Conservation (phyloP, 1,140 invertebrate genomes). For the Aphelenchoides besseyi region DNA sequence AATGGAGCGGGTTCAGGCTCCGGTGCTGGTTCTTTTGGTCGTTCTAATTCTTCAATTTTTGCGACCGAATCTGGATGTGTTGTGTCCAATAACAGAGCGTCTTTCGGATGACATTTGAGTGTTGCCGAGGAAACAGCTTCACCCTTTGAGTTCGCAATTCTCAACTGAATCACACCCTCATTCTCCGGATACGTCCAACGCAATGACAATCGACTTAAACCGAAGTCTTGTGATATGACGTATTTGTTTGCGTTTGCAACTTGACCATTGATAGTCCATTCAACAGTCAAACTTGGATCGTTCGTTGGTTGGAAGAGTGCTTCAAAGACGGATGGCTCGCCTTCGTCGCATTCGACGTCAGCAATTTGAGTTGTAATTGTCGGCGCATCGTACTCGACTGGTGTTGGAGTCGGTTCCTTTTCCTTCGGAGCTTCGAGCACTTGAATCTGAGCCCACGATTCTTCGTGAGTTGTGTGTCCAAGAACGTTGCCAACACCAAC, state of each 20-base stretch:
- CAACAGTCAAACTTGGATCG: constrained; percentile 87
- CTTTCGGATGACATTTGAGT: constrained; percentile 64
- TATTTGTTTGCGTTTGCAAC: constrained; percentile 65
- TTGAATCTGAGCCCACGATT: constrained; percentile 58
- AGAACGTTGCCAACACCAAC: constrained; percentile 66
- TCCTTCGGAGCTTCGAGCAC: constrained; percentile 57
- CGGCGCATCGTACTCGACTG: constrained; percentile 54
- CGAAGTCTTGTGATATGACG: constrained; percentile 72
- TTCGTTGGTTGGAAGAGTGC: constrained; percentile 75
- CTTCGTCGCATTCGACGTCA: constrained; percentile 59
- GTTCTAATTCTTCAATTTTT: constrained; percentile 44
- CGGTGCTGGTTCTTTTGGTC: constrained; percentile 19
- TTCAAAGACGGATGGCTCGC: constrained; percentile 54
- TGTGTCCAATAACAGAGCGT: constrained; percentile 50
- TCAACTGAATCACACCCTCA: constrained; percentile 85
- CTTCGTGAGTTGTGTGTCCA: constrained; percentile 57
- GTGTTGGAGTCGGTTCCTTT: constrained; percentile 42
- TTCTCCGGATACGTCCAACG: constrained; percentile 89
- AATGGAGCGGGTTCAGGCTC: constrained; percentile 53
- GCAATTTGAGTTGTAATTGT: constrained; percentile 49
- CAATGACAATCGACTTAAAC: constrained; percentile 87
- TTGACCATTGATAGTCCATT: constrained; percentile 92
- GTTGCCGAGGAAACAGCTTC: constrained; percentile 87
- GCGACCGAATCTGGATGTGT: constrained; percentile 58
- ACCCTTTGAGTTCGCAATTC: constrained; percentile 82